Conservation (phyloP, 2,113 vertebrate species). For the Paramormyrops kingsleyae region DNA sequence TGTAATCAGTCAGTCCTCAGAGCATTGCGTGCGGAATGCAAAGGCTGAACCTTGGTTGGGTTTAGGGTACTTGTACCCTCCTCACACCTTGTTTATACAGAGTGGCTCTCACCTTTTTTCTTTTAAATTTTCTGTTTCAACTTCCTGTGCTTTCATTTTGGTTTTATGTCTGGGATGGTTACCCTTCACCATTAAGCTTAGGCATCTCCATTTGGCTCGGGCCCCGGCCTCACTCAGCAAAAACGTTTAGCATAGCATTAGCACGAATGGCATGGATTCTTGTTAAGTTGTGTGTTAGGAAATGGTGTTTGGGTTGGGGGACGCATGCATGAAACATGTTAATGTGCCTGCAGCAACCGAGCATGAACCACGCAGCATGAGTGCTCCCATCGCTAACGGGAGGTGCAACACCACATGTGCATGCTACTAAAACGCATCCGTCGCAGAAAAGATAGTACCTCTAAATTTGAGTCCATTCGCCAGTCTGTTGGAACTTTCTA, state of each 20-base stretch:
- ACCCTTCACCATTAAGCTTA: neutral
- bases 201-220: neutral
- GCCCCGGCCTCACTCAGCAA: neutral
- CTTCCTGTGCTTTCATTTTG: neutral
- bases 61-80: neutral
- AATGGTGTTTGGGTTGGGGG: neutral
- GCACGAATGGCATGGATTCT: neutral
- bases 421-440: neutral
- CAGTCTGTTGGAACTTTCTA: neutral
- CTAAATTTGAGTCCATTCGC: neutral
- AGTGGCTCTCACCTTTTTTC: neutral
- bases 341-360: neutral
- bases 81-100: neutral
- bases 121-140: neutral
- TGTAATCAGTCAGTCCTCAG: neutral
- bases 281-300: neutral
- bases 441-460: neutral
- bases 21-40: neutral
- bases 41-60: neutral
- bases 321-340: neutral
- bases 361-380: neutral
- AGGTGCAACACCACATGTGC: neutral
- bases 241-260: neutral
- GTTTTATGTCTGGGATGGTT: neutral
- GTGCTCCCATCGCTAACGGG: neutral